Conservation (phyloP, 1,140 invertebrate species). For the Anastatus disparis region DNA sequence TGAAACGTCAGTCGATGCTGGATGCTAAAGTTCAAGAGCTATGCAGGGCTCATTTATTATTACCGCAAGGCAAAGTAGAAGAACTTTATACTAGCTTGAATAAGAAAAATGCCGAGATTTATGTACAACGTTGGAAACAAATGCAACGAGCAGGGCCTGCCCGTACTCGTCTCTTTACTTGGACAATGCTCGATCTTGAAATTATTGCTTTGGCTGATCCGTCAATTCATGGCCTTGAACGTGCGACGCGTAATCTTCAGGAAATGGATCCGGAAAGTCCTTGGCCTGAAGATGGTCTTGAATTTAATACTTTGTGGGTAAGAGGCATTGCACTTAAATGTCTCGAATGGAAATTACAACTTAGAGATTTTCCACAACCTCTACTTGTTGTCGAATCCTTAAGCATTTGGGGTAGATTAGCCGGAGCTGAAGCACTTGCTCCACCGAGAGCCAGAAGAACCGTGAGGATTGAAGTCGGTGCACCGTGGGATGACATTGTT, state of each 20-base stretch:
- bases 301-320: conserved; percentile 95
- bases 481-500: conserved; percentile 78
- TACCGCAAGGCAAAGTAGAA: conserved; percentile 88
- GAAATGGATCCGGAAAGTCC: conserved; percentile 87
- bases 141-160: conserved; percentile 78
- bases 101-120: conserved; percentile 93
- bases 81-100: conserved; percentile 87
- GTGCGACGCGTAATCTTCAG: conserved; percentile 77
- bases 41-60: conserved; percentile 81
- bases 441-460: conserved; percentile 80
- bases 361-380: conserved; percentile 97
- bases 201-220: conserved; percentile 89
- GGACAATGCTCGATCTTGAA: conserved; percentile 82
- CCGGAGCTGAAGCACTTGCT: conserved; percentile 89
- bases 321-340: conserved; percentile 84
- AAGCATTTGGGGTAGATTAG: conserved; percentile 88
- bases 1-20: conserved; percentile 90
- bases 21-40: conserved; percentile 88
- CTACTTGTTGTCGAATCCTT: conserved; percentile 85
- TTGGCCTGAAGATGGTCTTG: conserved; percentile 90
- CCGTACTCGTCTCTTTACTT: conserved; percentile 82
- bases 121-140: conserved; percentile 89
- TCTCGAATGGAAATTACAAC: conserved; percentile 84
- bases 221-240: conserved; percentile 84
- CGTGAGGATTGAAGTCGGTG: conserved; percentile 77